Conservation (phyloP, 2,888 invertebrate genomes). For the Cetonia aurata region DNA sequence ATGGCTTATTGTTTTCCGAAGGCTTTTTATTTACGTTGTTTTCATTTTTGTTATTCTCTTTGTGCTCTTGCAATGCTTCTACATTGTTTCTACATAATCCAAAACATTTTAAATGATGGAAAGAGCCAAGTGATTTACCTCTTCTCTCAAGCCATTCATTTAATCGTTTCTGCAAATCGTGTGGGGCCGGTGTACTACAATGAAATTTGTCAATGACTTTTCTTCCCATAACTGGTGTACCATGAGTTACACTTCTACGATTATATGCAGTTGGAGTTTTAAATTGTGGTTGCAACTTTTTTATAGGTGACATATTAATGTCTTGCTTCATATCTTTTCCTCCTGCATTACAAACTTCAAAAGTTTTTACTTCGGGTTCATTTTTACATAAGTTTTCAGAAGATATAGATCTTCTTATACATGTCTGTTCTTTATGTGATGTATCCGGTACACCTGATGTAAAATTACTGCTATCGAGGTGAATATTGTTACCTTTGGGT, state of each 20-base stretch:
- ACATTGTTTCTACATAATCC: slow-evolving; percentile 45
- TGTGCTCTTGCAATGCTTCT: slow-evolving; percentile 13
- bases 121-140: slow-evolving; percentile 68
- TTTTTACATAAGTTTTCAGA: slow-evolving; percentile 16
- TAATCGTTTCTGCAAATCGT: slow-evolving; percentile 66
- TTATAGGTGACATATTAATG: slow-evolving; percentile 15
- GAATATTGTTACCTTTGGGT: slow-evolving; percentile 48
- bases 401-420: not conserved
- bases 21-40: slow-evolving; percentile 67
- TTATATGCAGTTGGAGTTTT: slow-evolving; percentile 45
- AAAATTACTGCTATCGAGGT: slow-evolving; percentile 22
- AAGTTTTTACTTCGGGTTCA: slow-evolving; percentile 10
- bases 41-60: slow-evolving; percentile 68
- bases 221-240: slow-evolving; percentile 29
- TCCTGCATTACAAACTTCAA: too few relatives aligned
- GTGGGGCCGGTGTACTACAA: slow-evolving; percentile 48
- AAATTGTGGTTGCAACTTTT: slow-evolving; percentile 33
- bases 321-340: slow-evolving; percentile 10
- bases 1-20: slow-evolving; percentile 47
- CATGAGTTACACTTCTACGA: slow-evolving; percentile 35
- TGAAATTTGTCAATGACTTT: slow-evolving; percentile 15
- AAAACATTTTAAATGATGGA: slow-evolving; percentile 71
- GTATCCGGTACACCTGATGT: not conserved
- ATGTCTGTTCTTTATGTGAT: not conserved
- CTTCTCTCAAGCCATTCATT: slow-evolving; percentile 69